Evolutionary conservation across 2,888 invertebrate genomes (phyloP), one percentile per base, ranked within the genome.

Genomic region (Saturnia japonica): DNA sequence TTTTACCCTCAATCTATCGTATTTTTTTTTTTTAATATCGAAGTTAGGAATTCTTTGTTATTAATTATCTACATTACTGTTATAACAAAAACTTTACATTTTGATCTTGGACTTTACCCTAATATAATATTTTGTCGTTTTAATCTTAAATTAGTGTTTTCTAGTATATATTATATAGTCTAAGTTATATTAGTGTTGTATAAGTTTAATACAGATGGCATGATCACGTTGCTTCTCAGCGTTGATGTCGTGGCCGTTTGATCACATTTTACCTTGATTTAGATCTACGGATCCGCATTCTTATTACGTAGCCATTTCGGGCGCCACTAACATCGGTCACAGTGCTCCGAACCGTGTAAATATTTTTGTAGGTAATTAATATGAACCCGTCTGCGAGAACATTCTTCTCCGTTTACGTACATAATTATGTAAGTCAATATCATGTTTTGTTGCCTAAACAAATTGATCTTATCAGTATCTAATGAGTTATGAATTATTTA

Each of bases 261-360:
- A 83, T 86, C 85, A 84, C 81, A 84, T 80, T 85, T 91, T 90
- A 91, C 91, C 91, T 93, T 92, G 92, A 91, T 93, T 90, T 86
- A 88, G 85, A 90, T 86, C 84, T 85, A 81, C 81, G 86, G 91
- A 93, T 94, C 93, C 93, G 93, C 93, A 94, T 94, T 94, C 93
- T 91, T 91, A 86, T 83, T 86, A 87, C 85, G 87, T 88, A 85
- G 84, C 81, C 82, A 85, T 84, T 83, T 85, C 86, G 87, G 88
- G 88, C 90, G 91, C 91, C 90, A 87, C 82, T 80, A 78, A 68
- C 73, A 74, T 75, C 80, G 84, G 82, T 82, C 84, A 76, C 79
- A 84, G 79, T 80, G 84, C 84, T 80, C 81, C 80, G 81, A 83
- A 82, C 82, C 83, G 84, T 86, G 89, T 88, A 88, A 91, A 92